A percentile compares a stretch with the other conserved stretches of the same genome.
Conservation (phyloP, 2,797 vertebrate genomes). For the Oreortyx pictus region DNA sequence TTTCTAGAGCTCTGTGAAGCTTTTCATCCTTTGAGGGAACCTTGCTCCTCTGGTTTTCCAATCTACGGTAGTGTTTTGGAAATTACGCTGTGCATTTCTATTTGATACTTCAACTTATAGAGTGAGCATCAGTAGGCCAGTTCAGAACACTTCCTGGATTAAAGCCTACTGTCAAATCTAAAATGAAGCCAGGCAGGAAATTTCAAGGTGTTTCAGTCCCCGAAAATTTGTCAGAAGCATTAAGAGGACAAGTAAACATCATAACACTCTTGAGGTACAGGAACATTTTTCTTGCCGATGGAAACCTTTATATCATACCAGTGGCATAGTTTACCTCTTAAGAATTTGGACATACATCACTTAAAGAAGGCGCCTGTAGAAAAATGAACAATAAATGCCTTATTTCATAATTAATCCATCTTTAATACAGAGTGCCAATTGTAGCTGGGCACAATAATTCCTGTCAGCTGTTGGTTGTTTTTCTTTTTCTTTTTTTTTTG, state of each 20-base stretch:
- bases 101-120: background rate
- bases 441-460: background rate
- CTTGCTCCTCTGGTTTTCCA: background rate
- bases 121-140: background rate
- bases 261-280: background rate
- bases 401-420: constrained; percentile 1
- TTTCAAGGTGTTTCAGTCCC: background rate
- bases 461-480: background rate
- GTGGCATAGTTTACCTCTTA: background rate
- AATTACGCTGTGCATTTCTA: background rate
- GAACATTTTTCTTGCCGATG: background rate
- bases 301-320: background rate
- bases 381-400: background rate
- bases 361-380: background rate
- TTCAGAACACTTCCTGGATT: background rate
- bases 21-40: background rate
- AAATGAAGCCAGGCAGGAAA: constrained; percentile 22
- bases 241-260: background rate
- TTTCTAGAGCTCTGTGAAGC: background rate
- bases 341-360: rapidly evolving
- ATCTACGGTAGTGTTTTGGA: background rate
- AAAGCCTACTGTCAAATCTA: background rate
- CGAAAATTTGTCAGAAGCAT: background rate
- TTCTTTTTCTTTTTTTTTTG: background rate
- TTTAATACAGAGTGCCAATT: background rate